Evolutionary conservation across 2,113 vertebrate species (phyloP), one percentile per base, ranked within the genome.

Genomic region (Lamprotornis superbus): DNA sequence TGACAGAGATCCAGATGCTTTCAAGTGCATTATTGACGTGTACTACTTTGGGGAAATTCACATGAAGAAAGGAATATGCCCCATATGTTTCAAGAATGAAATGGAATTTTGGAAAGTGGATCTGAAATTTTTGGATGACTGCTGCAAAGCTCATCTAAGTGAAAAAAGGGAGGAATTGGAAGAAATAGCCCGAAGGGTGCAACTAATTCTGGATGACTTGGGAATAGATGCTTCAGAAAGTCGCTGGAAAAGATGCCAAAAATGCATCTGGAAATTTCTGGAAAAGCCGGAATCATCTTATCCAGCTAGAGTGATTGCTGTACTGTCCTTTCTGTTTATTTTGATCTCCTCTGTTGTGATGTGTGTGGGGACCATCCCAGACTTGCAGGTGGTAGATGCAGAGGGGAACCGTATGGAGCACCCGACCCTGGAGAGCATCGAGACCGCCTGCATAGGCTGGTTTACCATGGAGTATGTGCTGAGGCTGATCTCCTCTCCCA

Each of bases 41-140:
- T 99, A 99, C 93, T 99, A 99, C 84, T 99, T 99, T 12, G 99
- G 98, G 24, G 99, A 99, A 95, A 98, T 99, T 64, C 99, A 99
- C 95, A 99, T 99, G 98, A 99, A 99, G 96, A 98, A 98, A 85
- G 99, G 99, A 18, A 99, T 99, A 82, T 99, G 99, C 56, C 99
- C 99, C 44, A 99, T 99, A 81, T 99, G 99, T 91, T 99, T 99
- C 98, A 98, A 99, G 94, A 99, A 98, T 90, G 99, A 99, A 95
- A 99, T 99, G 99, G 99, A 99, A 92, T 99, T 99, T 97, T 99
- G 99, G 99, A 99, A 98, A 97, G 99, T 99, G 79, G 99, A 99
- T 96, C 98, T 98, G 60, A 98, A 97, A 90, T 99, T 98, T 92
- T 93, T 99, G 90, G 99, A 99, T 50, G 99, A 99, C 56, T 99